Conservation (phyloP, 2,113 vertebrate genomes). For the rabbit (Oryctolagus cuniculus) region DNA sequence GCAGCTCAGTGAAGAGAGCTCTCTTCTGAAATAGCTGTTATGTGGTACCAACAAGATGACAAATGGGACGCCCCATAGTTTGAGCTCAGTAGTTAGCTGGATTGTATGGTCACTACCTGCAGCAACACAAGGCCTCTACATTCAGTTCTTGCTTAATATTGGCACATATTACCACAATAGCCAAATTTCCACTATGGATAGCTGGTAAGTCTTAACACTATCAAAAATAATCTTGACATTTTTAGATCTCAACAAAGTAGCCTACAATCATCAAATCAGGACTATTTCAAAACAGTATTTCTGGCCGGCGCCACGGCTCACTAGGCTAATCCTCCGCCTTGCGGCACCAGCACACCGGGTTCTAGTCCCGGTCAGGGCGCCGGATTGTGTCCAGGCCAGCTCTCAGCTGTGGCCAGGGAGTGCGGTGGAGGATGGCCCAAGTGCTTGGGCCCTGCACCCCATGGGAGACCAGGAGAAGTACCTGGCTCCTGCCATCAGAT, state of each 20-base stretch:
- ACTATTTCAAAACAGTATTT: not conserved
- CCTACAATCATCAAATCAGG: not conserved
- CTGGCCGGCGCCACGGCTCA: too few relatives aligned
- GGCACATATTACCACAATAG: not conserved
- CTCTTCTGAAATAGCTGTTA: not conserved
- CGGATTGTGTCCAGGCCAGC: too few relatives aligned
- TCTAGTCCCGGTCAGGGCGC: too few relatives aligned
- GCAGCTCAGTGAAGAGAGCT: not conserved
- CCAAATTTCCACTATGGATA: slow-evolving; percentile 20
- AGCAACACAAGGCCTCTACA: not conserved
- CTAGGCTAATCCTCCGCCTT: too few relatives aligned
- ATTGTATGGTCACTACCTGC: not conserved
- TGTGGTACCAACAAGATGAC: not conserved
- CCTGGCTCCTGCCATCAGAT: too few relatives aligned
- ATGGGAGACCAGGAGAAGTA: too few relatives aligned
- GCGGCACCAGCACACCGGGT: too few relatives aligned
- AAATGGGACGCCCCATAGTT: not conserved
- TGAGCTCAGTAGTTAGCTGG: not conserved
- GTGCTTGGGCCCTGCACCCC: too few relatives aligned
- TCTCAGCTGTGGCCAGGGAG: too few relatives aligned
- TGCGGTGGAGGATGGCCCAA: too few relatives aligned
- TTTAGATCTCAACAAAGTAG: slow-evolving; percentile 20
- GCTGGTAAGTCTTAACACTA: not conserved
- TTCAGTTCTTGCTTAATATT: not conserved
- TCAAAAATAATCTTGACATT: slow-evolving; percentile 44